Evolutionary conservation across 1,140 invertebrate genomes (phyloP).

Genomic region (Ptiloglossa arizonensis): DNA sequence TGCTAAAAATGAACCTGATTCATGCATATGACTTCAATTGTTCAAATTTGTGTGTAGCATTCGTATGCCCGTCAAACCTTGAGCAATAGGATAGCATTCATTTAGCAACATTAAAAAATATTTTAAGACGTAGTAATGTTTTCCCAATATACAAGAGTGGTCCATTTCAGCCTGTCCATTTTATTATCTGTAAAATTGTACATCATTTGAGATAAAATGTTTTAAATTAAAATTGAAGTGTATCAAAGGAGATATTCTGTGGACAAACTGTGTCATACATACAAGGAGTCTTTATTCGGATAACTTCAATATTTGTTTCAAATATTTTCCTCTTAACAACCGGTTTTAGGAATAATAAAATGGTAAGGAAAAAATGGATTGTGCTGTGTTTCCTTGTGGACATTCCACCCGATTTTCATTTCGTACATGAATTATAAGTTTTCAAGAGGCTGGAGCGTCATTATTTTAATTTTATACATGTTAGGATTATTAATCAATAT

Average conservation of each 20-base stretch:
- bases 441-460: not conserved
- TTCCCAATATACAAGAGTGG: not conserved
- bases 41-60: slow-evolving; percentile 42
- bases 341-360: not conserved
- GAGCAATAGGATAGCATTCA: slow-evolving; percentile 30
- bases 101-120: slow-evolving; percentile 40
- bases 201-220: too few relatives aligned
- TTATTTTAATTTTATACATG: not conserved
- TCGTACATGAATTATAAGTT: not conserved
- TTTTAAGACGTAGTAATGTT: slow-evolving; percentile 35
- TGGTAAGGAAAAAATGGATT: not conserved
- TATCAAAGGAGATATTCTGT: too few relatives aligned
- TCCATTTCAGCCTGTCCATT: slow-evolving; percentile 2
- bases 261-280: too few relatives aligned
- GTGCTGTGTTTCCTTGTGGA: not conserved
- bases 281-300: not conserved
- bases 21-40: slow-evolving; percentile 43
- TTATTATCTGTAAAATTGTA: not conserved
- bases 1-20: slow-evolving; percentile 41
- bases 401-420: not conserved
- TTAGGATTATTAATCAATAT: too few relatives aligned
- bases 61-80: slow-evolving; percentile 22
- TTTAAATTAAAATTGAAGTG: too few relatives aligned
- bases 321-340: not conserved
- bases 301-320: not conserved